Base-by-base conservation (phyloP, 2,797 vertebrate genomes). In the Loriculus beryllinus region DNA sequence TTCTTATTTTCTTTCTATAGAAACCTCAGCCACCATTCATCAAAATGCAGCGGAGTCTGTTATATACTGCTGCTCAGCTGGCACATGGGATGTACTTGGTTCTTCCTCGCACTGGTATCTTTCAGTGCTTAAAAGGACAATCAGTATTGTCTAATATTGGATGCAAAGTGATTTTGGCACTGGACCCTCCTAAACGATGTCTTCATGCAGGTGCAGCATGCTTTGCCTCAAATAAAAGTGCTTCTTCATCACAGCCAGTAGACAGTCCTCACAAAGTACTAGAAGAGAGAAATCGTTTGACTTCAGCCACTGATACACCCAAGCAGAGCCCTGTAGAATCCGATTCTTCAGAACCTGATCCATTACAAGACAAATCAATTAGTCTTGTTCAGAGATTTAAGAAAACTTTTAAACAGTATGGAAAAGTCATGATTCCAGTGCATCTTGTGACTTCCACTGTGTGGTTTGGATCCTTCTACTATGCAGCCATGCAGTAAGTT, bases 401-500 rank as follows among this genome's bases (percentile, higher is more conserved):
- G 98, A 99, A 88, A 90, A 99, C 98, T 57, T 99, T 99, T 95
- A 99, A 99, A 95, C 99, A 99, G 84, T 99, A 99, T 47, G 99
- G 99, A 79, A 99, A 99, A 97, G 99, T 99, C 92, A 95, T 99
- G 98, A 99, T 99, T 94, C 99, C 99, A 8, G 98, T 99, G 23
- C 99, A 99, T 93, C 97, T 99, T 57, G 20, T 99, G 92, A 99
- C 99, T 13, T 99, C 99, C 88, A 98, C 98, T 15, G 35, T 99
- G 62, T 99, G 99, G 99, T 99, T 99, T 95, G 98, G 99, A 92
- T 97, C 98, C 37, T 99, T 99, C 98, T 99, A 99, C 95, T 99
- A 99, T 78, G 99, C 98, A 97, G 98, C 99, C 95, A 98, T 99
- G 98, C 98, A 99, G 99, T 99, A 98, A 99, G 99, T 98, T 90